These are phyloP conservation scores for Fulica atra DNA, from an alignment of 2,113 vertebrate genomes.

Conservation along the genomic window DNA sequence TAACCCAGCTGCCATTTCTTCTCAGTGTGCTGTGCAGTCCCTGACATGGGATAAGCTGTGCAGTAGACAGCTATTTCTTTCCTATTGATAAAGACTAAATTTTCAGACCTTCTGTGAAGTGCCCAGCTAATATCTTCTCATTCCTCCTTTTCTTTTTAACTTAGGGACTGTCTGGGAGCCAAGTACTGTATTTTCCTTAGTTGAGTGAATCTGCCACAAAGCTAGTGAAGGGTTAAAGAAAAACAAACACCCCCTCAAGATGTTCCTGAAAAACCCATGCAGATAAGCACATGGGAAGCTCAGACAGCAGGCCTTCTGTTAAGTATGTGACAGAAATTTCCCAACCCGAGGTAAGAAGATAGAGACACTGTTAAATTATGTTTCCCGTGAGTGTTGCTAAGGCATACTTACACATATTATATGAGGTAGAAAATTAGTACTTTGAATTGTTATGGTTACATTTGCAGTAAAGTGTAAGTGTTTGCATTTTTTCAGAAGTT, in stretches of 20 bases:
- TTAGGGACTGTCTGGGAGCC: not conserved
- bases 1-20: not conserved
- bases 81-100: not conserved
- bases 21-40: rapidly evolving
- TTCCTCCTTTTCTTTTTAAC: not conserved
- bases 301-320: conserved; percentile 49
- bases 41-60: not conserved
- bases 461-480: conserved; percentile 66
- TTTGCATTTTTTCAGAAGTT: conserved; percentile 68
- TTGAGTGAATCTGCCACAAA: not conserved
- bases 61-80: not conserved
- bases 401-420: conserved; percentile 58
- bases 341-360: conserved; percentile 59
- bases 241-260: conserved; percentile 36
- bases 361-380: conserved; percentile 66
- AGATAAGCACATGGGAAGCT: conserved; percentile 61
- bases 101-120: not conserved
- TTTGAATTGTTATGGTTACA: conserved; percentile 63
- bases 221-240: conserved; percentile 53
- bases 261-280: not conserved
- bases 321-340: conserved; percentile 63
- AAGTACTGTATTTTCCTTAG: not conserved
- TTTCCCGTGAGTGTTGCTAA: conserved; percentile 67
- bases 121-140: not conserved
- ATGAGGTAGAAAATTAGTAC: conserved; percentile 71